Percentiles rank a stretch among this genome's conserved stretches.
Conservation (phyloP, 1,140 invertebrate species). For the Oedothorax gibbosus region DNA sequence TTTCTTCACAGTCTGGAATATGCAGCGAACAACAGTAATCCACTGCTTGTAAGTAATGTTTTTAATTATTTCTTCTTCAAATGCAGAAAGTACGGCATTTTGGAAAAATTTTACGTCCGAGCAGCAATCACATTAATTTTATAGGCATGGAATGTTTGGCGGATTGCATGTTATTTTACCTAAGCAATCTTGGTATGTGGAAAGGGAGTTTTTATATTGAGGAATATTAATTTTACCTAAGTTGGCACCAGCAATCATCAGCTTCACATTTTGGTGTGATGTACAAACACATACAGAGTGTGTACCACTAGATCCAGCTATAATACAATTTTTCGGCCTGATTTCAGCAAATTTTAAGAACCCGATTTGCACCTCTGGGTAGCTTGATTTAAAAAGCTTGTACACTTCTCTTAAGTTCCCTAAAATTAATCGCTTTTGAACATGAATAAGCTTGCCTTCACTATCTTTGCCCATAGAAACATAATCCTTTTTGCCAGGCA, state of each 20-base stretch:
- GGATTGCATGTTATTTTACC: slow-evolving; percentile 30
- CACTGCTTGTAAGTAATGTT: slow-evolving; percentile 20
- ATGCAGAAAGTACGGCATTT: not conserved
- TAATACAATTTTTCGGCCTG: too few species aligned
- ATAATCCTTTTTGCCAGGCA: slow-evolving; percentile 35
- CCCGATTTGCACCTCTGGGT: slow-evolving; percentile 4
- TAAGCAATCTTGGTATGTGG: slow-evolving; percentile 14
- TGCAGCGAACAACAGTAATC: slow-evolving; percentile 23
- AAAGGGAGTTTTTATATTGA: not conserved
- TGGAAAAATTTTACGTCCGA: not conserved
- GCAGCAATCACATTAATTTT: slow-evolving; percentile 18
- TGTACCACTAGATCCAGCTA: too few species aligned
- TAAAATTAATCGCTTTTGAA: slow-evolving; percentile 7
- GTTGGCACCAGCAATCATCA: slow-evolving; percentile 23
- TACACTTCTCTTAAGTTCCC: slow-evolving; percentile 16
- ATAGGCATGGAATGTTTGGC: not conserved
- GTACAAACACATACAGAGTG: too few species aligned
- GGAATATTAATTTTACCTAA: too few species aligned
- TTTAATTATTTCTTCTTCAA: slow-evolving; percentile 34
- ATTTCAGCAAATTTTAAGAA: slow-evolving; percentile 40
- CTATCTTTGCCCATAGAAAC: not conserved
- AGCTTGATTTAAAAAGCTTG: slow-evolving; percentile 18
- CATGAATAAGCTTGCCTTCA: slow-evolving; percentile 13
- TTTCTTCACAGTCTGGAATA: not conserved
- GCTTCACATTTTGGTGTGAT: not conserved